These are phyloP conservation scores for Drosophila leontia DNA, from an alignment of 1,140 invertebrate genomes.

Conservation along the genomic window DNA sequence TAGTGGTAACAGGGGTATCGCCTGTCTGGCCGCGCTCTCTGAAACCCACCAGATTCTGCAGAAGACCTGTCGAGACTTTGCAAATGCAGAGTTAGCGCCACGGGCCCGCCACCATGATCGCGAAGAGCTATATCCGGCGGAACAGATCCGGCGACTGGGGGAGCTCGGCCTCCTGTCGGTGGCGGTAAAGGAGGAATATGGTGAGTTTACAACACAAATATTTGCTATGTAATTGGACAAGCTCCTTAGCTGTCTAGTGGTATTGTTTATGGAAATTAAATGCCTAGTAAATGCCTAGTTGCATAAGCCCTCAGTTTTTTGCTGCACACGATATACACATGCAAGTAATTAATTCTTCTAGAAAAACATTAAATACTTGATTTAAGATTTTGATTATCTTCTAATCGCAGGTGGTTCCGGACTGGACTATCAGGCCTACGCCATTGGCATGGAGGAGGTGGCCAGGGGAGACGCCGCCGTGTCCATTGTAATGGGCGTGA, in stretches of 20 bases:
- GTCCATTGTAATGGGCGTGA: constrained; percentile 95
- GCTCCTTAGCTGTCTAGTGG: no score
- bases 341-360: background rate
- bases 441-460: constrained; percentile 97
- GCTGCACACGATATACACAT: background rate
- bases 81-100: constrained; percentile 95
- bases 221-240: background rate
- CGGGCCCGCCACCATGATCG: constrained; percentile 93
- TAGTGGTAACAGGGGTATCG: constrained; percentile 85
- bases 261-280: background rate
- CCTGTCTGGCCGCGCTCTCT: constrained; percentile 89
- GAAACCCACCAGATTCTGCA: constrained; percentile 97
- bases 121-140: constrained; percentile 92
- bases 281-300: background rate
- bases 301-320: background rate
- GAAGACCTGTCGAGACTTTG: constrained; percentile 97
- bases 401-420: constrained; percentile 86
- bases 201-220: constrained; percentile 72
- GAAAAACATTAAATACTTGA: background rate
- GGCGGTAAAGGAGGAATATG: constrained; percentile 91
- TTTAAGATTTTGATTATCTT: background rate
- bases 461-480: constrained; percentile 93
- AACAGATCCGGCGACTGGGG: constrained; percentile 96
- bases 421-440: constrained; percentile 96
- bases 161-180: constrained; percentile 95